phyloP scores from a whole-genome alignment of 1,140 invertebrate genomes.

The Trinorchestia longiramus region DNA sequence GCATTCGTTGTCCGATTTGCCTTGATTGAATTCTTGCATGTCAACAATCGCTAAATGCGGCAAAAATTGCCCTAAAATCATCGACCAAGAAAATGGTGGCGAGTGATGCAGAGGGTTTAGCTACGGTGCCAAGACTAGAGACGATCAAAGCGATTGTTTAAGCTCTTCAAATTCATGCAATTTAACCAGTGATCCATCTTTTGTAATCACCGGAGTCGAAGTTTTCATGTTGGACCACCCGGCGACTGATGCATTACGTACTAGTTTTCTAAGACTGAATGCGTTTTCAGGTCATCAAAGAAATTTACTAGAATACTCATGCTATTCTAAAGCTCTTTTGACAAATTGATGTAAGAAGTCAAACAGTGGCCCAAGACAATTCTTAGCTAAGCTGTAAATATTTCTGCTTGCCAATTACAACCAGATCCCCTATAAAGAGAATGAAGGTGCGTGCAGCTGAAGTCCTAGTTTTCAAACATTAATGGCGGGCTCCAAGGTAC shows the following conservation, averaged over 20 bases:
- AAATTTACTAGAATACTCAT: background rate
- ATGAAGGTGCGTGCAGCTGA: background rate
- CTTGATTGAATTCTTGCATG: constrained; percentile 53
- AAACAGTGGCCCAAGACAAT: background rate
- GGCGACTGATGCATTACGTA: background rate
- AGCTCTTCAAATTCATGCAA: background rate
- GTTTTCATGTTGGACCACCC: background rate
- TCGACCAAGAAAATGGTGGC: background rate
- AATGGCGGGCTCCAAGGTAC: background rate
- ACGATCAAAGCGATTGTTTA: constrained; percentile 32
- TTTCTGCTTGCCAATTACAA: background rate
- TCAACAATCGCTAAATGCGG: constrained; percentile 31
- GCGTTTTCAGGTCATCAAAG: background rate
- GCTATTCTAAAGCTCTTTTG: background rate
- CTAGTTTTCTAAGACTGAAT: background rate
- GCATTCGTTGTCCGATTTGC: constrained; percentile 37
- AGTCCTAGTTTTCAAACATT: background rate
- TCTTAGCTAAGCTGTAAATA: background rate
- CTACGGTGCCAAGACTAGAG: background rate
- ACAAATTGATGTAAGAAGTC: background rate
- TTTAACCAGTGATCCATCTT: constrained; percentile 5
- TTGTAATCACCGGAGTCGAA: background rate
- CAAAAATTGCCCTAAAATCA: background rate
- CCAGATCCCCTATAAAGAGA: background rate
- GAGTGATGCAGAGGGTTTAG: constrained; percentile 20